A percentile compares a stretch with the other conserved stretches of the same genome.
phyloP scores from a whole-genome alignment of 2,888 invertebrate genomes.

The Drosophila paranaensis region DNA sequence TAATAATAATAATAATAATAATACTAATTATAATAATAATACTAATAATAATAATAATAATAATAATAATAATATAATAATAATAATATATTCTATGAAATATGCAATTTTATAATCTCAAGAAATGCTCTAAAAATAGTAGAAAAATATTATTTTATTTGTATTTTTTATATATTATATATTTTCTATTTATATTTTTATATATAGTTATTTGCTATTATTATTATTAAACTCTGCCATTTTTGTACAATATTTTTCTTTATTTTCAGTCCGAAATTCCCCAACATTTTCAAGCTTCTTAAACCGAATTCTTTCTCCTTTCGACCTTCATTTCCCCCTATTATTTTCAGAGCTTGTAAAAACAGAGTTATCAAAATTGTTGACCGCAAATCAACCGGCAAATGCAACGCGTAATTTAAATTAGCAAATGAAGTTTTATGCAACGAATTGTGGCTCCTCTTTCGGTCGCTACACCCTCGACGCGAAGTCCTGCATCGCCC shows the following conservation, averaged over 20 bases:
- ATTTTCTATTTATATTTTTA: neutral
- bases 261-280: neutral
- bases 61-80: too few relatives aligned
- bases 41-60: too few relatives aligned
- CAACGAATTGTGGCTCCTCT: conserved; percentile 21
- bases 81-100: too few relatives aligned
- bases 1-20: too few relatives aligned
- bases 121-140: too few relatives aligned
- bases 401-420: conserved; percentile 64
- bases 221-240: too few relatives aligned
- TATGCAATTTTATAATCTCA: too few relatives aligned
- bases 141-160: too few relatives aligned
- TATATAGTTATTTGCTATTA: neutral
- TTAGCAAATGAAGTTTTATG: conserved; percentile 57
- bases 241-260: neutral
- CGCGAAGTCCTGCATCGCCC: neutral
- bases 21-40: too few relatives aligned
- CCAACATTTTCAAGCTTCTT: neutral
- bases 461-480: neutral
- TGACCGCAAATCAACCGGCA: conserved; percentile 55
- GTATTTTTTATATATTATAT: too few relatives aligned
- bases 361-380: conserved; percentile 67
- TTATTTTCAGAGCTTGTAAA: conserved; percentile 23
- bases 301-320: neutral
- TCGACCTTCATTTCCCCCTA: neutral